Evolutionary conservation across 2,797 vertebrate species (phyloP).

Genomic region (Cyclopterus lumpus): DNA sequence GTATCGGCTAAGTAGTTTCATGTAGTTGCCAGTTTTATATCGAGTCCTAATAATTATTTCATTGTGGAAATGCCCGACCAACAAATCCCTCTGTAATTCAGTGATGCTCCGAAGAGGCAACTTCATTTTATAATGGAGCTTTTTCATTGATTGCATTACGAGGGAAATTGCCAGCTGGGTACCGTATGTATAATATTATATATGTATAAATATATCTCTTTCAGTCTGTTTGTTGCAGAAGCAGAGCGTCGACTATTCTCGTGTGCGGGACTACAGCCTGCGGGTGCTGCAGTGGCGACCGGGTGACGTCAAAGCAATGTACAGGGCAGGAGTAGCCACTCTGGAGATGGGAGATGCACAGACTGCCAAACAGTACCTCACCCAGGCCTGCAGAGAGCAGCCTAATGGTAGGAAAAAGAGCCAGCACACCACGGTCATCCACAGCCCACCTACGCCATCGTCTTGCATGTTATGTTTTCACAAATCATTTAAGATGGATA

Average conservation of each 20-base stretch:
- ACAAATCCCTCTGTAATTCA: slow-evolving; percentile 6
- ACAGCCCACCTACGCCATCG: neutral
- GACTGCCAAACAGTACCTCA: slow-evolving; percentile 85
- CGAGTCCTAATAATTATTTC: neutral
- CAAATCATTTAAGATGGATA: neutral
- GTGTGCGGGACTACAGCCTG: slow-evolving; percentile 90
- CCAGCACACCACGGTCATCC: neutral
- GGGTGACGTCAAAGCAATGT: slow-evolving; percentile 89
- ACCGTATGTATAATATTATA: neutral
- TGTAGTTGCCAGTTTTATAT: slow-evolving; percentile 9
- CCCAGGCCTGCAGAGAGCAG: slow-evolving; percentile 83
- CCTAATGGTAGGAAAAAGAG: slow-evolving; percentile 85
- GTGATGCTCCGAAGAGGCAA: no score
- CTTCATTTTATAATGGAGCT: neutral
- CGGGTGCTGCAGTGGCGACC: slow-evolving; percentile 87
- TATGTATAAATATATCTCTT: slow-evolving; percentile 21
- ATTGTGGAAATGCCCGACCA: neutral
- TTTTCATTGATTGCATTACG: neutral
- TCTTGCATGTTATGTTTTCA: neutral
- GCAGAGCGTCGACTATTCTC: slow-evolving; percentile 85
- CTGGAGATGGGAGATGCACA: slow-evolving; percentile 89
- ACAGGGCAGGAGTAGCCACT: slow-evolving; percentile 89
- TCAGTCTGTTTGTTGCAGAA: slow-evolving; percentile 91
- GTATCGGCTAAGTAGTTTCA: neutral
- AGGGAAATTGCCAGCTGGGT: neutral